Evolutionary conservation across 2,113 vertebrate genomes (phyloP).

Genomic region (Corythornis vintsioides): DNA sequence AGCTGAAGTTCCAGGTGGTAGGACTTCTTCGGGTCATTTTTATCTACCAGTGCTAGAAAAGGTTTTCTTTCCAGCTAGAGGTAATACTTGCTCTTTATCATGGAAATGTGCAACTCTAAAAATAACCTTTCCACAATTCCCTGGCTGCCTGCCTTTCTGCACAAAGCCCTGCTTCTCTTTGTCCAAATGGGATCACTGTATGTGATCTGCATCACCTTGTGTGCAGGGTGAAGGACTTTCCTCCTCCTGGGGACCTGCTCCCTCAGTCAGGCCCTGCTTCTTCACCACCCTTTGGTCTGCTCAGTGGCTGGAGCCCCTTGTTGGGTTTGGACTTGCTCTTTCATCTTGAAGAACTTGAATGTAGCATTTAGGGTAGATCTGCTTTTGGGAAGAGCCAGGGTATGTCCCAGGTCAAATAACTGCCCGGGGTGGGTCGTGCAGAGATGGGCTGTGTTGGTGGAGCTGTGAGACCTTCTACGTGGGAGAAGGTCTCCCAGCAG

Average conservation of each 20-base stretch:
- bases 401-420: not conserved
- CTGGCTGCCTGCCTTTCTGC: not conserved
- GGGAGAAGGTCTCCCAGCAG: not conserved
- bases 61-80: not conserved
- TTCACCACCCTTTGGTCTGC: not conserved
- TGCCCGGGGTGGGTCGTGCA: not conserved
- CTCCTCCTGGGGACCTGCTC: not conserved
- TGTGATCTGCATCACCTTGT: not conserved
- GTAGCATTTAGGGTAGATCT: not conserved
- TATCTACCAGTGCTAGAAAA: not conserved
- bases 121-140: not conserved
- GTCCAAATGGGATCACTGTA: not conserved
- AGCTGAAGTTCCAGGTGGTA: not conserved
- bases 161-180: not conserved
- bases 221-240: not conserved
- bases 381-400: not conserved
- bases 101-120: conserved; percentile 28
- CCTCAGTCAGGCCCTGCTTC: not conserved
- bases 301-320: not conserved
- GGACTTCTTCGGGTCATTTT: not conserved
- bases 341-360: not conserved
- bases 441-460: not conserved
- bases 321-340: not conserved
- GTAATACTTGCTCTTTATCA: conserved; percentile 17
- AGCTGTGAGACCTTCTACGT: not conserved